Evolutionary conservation across 2,888 invertebrate genomes (phyloP).

Genomic region (Stenodema calcarata): DNA sequence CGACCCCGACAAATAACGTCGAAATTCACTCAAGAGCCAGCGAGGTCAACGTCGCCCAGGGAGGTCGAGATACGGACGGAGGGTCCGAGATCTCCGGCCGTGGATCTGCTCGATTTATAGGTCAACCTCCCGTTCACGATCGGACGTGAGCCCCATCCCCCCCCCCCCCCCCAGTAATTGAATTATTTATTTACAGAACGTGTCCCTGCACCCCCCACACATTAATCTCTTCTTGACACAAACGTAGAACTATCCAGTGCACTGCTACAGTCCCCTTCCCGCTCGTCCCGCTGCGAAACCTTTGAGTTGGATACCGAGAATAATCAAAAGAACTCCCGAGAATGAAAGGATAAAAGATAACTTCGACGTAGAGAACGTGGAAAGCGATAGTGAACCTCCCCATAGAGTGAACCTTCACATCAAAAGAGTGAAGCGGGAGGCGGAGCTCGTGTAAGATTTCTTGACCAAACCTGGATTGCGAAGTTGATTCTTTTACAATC

Average conservation of each 20-base stretch:
- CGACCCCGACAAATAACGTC: too few species aligned
- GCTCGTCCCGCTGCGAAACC: neutral
- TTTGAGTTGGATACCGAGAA: neutral
- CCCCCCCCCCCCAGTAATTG: slow-evolving; percentile 21
- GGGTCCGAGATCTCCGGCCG: slow-evolving; percentile 33
- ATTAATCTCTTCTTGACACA: slow-evolving; percentile 35
- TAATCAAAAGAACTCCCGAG: neutral
- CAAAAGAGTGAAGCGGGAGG: neutral
- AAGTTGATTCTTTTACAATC: slow-evolving; percentile 25
- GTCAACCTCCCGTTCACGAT: slow-evolving; percentile 44
- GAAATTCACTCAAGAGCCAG: neutral
- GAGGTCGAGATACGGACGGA: neutral
- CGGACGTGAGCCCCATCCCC: slow-evolving; percentile 35
- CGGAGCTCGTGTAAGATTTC: neutral
- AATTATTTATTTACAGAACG: slow-evolving; percentile 40
- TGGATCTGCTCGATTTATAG: slow-evolving; percentile 46
- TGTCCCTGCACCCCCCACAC: slow-evolving; percentile 27
- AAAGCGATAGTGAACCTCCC: neutral
- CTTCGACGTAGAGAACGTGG: neutral
- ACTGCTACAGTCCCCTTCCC: neutral
- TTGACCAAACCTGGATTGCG: slow-evolving; percentile 25
- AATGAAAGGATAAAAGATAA: neutral
- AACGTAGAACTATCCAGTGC: neutral
- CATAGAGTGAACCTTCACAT: neutral
- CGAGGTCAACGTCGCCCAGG: neutral